A percentile compares a stretch with the other conserved stretches of the same genome.
Evolutionary conservation across 2,113 vertebrate genomes (phyloP).

Genomic region (Tyrannus savana): DNA sequence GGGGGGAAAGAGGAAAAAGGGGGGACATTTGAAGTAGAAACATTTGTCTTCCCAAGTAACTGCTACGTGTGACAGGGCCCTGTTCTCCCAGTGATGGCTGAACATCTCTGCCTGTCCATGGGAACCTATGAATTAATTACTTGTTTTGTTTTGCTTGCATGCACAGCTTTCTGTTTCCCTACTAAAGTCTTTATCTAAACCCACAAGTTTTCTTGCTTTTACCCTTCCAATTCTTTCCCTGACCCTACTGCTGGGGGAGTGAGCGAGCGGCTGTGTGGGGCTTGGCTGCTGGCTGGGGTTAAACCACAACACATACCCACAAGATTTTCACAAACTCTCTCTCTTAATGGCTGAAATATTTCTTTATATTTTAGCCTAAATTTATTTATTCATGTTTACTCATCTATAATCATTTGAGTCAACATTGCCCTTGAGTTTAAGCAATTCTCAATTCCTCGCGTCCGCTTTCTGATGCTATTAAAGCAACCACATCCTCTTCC

Average conservation of each 20-base stretch:
- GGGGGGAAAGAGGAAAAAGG: not conserved
- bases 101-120: not conserved
- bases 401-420: not conserved
- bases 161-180: not conserved
- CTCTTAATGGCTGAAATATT: not conserved
- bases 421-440: not conserved
- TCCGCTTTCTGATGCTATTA: not conserved
- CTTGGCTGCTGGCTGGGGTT: not conserved
- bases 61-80: rapidly evolving
- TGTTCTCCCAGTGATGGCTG: not conserved
- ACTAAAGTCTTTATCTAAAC: not conserved
- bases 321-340: not conserved
- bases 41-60: not conserved
- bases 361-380: not conserved
- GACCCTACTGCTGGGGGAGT: not conserved
- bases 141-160: not conserved
- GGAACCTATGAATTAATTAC: not conserved
- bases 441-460: not conserved
- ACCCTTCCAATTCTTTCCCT: not conserved
- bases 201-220: not conserved
- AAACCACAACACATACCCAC: not conserved
- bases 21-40: not conserved
- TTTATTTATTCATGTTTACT: not conserved
- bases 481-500: not conserved
- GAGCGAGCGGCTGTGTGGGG: rapidly evolving